Conservation (phyloP, 2,113 vertebrate genomes). For the Apus apus region DNA sequence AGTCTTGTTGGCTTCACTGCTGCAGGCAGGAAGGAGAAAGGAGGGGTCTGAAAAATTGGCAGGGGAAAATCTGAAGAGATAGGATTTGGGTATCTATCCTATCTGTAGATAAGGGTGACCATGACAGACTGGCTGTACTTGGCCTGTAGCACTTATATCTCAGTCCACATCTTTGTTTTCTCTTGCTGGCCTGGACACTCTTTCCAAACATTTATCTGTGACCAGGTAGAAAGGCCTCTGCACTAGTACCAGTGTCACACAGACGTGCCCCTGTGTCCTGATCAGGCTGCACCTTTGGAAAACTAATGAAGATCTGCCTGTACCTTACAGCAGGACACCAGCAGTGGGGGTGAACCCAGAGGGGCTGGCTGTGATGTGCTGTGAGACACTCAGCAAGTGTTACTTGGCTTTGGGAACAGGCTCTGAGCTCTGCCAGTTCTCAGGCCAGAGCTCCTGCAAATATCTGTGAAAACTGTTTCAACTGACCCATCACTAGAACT, state of each 20-base stretch:
- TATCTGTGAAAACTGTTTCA: not conserved
- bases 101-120: not conserved
- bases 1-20: not conserved
- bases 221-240: not conserved
- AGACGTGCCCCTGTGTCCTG: not conserved
- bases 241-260: not conserved
- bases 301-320: not conserved
- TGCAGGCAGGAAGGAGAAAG: not conserved
- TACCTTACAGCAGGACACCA: not conserved
- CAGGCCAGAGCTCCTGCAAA: not conserved
- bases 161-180: not conserved
- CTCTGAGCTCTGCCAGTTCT: not conserved
- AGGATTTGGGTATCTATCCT: not conserved
- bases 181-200: not conserved
- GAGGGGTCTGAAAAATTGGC: not conserved
- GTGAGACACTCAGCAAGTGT: not conserved
- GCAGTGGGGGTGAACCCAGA: not conserved
- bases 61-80: not conserved
- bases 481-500: not conserved
- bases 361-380: not conserved
- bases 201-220: not conserved
- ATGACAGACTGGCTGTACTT: not conserved
- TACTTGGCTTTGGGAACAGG: not conserved
- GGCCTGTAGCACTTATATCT: not conserved
- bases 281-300: not conserved